A percentile compares a stretch with the other conserved stretches of the same genome.
Conservation (phyloP, 1,140 invertebrate genomes). For the Achatina immaculata region DNA sequence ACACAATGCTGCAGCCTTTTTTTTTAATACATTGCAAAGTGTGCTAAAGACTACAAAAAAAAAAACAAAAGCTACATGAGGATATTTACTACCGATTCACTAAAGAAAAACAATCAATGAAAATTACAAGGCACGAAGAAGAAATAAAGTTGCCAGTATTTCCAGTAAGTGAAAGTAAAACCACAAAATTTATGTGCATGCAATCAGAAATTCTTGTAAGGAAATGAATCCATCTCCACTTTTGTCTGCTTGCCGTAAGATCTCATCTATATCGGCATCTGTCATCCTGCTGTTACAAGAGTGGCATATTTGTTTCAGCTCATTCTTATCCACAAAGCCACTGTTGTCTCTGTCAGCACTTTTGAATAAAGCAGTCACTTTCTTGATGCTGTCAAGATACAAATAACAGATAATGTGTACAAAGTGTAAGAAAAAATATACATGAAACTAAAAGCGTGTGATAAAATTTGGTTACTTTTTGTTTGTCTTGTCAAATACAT, state of each 20-base stretch:
- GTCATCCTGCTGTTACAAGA: slow-evolving; percentile 90
- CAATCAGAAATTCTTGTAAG: slow-evolving; percentile 30
- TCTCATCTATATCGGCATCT: slow-evolving; percentile 90
- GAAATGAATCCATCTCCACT: slow-evolving; percentile 78
- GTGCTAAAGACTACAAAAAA: no score
- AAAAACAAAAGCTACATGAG: no score
- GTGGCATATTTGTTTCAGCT: slow-evolving; percentile 81
- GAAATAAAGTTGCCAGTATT: no score
- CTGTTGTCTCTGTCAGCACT: slow-evolving; percentile 98
- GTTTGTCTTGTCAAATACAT: no score
- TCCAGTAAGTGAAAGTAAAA: background rate
- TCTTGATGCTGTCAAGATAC: slow-evolving; percentile 3
- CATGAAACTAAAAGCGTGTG: background rate
- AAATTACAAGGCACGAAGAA: no score
- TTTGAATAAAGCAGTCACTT: slow-evolving; percentile 79
- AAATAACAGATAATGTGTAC: background rate
- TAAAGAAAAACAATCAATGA: no score
- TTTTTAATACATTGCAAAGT: no score
- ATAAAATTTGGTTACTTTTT: background rate
- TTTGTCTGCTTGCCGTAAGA: slow-evolving; percentile 91
- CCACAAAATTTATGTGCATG: slow-evolving; percentile 29
- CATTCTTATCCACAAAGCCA: slow-evolving; percentile 75
- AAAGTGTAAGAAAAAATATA: background rate
- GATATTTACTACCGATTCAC: no score
- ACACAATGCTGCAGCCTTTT: no score